Conservation (phyloP, 2,797 vertebrate genomes). For the Dallia pectoralis region DNA sequence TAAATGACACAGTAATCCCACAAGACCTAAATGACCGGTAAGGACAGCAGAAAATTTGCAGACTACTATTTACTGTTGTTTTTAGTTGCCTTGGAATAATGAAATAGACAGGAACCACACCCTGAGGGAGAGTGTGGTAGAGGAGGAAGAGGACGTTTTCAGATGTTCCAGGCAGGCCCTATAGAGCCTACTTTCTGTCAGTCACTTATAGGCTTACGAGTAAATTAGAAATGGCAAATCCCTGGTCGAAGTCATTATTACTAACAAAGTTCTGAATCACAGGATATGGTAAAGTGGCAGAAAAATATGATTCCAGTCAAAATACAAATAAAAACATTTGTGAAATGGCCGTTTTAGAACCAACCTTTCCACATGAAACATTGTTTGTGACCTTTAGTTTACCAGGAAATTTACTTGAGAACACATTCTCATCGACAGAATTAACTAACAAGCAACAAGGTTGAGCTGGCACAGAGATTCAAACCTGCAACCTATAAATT, state of each 20-base stretch:
- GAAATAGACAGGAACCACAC: constrained; percentile 19
- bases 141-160: constrained; percentile 5
- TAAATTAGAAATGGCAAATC: constrained; percentile 32
- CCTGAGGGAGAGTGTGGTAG: constrained; percentile 22
- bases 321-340: background rate
- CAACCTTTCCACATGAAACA: background rate
- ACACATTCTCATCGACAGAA: too few relatives aligned
- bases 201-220: constrained; percentile 24
- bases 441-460: too few relatives aligned
- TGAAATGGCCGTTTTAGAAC: background rate
- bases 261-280: background rate
- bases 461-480: too few relatives aligned
- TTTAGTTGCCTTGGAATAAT: constrained; percentile 12
- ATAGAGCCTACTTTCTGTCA: constrained; percentile 46
- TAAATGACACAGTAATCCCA: background rate
- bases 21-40: background rate
- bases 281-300: background rate
- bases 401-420: too few relatives aligned
- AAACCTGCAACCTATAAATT: too few relatives aligned
- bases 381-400: too few relatives aligned
- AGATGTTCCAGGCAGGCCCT: constrained; percentile 36
- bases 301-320: background rate
- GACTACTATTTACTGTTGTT: constrained; percentile 7
- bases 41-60: background rate
- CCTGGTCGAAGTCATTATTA: constrained; percentile 4